Percentiles rank a stretch among this genome's conserved stretches.
Conservation (phyloP, 2,113 vertebrate genomes). For the Muscicapa adusta region DNA sequence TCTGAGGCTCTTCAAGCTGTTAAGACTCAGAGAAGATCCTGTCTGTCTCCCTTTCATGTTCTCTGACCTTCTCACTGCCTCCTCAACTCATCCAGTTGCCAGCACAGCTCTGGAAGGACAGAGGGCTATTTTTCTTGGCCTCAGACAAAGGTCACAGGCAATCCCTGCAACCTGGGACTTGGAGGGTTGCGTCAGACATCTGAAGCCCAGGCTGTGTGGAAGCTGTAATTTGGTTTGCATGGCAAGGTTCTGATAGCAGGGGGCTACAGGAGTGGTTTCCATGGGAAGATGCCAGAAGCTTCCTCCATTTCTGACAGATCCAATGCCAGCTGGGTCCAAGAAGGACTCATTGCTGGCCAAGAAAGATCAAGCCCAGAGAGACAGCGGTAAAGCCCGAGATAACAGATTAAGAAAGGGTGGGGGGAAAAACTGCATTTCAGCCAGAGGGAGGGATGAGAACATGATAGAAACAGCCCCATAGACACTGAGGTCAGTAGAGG, state of each 20-base stretch:
- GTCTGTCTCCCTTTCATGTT: not conserved
- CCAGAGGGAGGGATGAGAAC: not conserved
- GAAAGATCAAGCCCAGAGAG: not conserved
- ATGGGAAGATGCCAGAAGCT: not conserved
- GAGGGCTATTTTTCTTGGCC: not conserved
- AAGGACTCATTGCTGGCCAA: fast-evolving
- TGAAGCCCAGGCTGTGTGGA: not conserved
- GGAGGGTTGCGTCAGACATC: not conserved
- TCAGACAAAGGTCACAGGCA: not conserved
- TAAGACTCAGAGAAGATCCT: not conserved
- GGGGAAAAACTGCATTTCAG: not conserved
- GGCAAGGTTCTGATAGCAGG: not conserved
- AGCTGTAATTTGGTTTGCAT: not conserved
- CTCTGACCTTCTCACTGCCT: not conserved
- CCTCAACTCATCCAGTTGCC: not conserved
- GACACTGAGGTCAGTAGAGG: not conserved
- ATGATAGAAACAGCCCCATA: not conserved
- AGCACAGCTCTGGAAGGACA: not conserved
- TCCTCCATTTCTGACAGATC: not conserved
- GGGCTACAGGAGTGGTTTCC: not conserved
- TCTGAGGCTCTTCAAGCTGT: not conserved
- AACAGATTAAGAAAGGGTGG: not conserved
- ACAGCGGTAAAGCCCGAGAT: not conserved
- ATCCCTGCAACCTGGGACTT: not conserved
- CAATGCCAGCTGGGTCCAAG: not conserved